Evolutionary conservation across 2,888 invertebrate genomes (phyloP), one percentile per base, ranked within the genome.

Genomic region (Plusia festucae): DNA sequence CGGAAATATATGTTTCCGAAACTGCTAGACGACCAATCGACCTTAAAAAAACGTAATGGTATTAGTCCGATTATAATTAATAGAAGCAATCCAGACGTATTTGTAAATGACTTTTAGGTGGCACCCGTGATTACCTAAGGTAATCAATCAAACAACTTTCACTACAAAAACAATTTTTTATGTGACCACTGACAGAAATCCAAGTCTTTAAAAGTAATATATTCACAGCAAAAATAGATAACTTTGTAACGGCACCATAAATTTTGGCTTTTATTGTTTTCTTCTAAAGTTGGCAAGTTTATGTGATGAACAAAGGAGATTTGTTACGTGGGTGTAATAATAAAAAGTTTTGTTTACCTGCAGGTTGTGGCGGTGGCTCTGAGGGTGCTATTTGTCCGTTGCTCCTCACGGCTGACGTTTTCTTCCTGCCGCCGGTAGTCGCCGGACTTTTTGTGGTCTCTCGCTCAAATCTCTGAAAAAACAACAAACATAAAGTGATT

Each of bases 371-470:
- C 59, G 91, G 88, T 18, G 91, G 90, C 46, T 94, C 94, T 3
- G 79, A 72, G 54, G 89, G 78, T 63, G 90, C 77, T 65, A 94
- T 89, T 83, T 92, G 94, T 3, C 94, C 94, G 94, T 94, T 95
- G 84, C 87, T 92, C 74, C 88, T 90, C 75, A 93, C 89, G 22
- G 89, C 86, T 72, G 90, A 84, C 49, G 89, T 82, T 68, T 94
- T 93, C 85, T 95, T 94, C 82, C 93, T 92, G 63, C 92, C 90
- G 22, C 92, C 93, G 46, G 93, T 91, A 60, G 91, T 92, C 22
- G 94, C 94, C 78, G 94, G 94, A 83, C 93, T 93, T 84, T 93
- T 94, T 67, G 91, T 91, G 53, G 82, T 90, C 82, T 95, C 94
- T 54, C 94, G 90, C 73, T 95, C 94, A 60, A 93, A 86, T 84